These are phyloP conservation scores for Prietella phreatophila DNA, from an alignment of 2,113 vertebrate genomes.

Conservation along the genomic window DNA sequence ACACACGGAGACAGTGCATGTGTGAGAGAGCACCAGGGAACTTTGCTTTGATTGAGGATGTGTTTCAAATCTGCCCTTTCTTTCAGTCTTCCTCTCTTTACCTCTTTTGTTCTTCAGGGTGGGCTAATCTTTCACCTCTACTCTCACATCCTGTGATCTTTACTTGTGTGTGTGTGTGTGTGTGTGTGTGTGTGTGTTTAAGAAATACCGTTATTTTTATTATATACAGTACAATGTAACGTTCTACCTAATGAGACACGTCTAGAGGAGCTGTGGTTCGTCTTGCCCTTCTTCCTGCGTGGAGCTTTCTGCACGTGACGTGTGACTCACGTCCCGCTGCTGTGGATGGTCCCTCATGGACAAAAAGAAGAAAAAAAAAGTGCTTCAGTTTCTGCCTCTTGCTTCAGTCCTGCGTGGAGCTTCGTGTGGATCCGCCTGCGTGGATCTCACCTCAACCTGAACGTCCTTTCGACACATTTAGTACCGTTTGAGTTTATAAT, in stretches of 20 bases:
- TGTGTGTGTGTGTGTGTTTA: conserved; percentile 28
- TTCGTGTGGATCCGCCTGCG: not conserved
- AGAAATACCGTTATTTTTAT: not conserved
- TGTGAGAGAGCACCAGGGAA: not conserved
- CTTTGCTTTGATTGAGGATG: conserved; percentile 43
- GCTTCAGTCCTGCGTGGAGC: not conserved
- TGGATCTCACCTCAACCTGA: not conserved
- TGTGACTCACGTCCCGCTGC: not conserved
- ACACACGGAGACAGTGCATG: not conserved
- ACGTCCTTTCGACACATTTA: not conserved
- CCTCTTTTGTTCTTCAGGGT: conserved; percentile 50
- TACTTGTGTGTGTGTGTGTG: conserved; percentile 21
- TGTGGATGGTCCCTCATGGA: not conserved
- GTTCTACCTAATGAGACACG: not conserved
- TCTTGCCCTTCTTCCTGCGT: not conserved
- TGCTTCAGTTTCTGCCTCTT: not conserved
- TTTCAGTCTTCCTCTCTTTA: conserved; percentile 8
- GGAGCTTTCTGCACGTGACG: not conserved
- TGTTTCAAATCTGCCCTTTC: conserved; percentile 47
- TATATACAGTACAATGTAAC: not conserved
- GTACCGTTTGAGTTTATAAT: not conserved
- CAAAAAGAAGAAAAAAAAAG: not conserved
- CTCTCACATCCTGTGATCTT: conserved; percentile 32
- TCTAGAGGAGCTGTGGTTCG: not conserved
- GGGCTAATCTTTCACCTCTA: conserved; percentile 38